Percentiles rank a stretch among this genome's conserved stretches.
These are phyloP conservation scores for Synergus laeviventris DNA, from an alignment of 2,888 invertebrate species.

Conservation along the genomic window DNA sequence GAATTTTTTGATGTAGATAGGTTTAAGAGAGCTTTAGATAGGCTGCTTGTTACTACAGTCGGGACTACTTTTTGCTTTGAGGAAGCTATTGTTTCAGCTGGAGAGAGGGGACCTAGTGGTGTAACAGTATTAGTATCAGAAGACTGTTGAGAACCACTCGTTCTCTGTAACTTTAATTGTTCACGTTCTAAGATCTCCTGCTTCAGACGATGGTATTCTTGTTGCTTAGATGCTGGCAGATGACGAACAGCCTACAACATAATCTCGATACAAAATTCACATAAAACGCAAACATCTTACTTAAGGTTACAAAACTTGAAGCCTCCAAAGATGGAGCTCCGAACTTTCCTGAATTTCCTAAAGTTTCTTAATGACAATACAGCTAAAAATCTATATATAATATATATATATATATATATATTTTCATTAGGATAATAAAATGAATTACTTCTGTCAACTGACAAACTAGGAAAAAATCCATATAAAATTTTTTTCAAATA, in stretches of 20 bases:
- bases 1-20: background rate
- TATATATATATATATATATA: too few relatives aligned
- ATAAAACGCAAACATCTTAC: background rate
- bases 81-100: background rate
- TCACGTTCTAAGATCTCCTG: conserved; percentile 72
- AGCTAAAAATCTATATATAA: too few relatives aligned
- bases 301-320: background rate
- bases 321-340: background rate
- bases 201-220: conserved; percentile 74
- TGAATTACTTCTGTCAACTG: background rate
- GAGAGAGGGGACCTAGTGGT: conserved; percentile 4
- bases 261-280: conserved; percentile 48
- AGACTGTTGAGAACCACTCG: conserved; percentile 13
- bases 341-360: background rate
- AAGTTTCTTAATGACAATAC: too few relatives aligned
- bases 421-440: background rate
- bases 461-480: background rate
- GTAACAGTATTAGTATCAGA: conserved; percentile 20
- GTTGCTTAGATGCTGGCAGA: conserved; percentile 73
- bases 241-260: conserved; percentile 73
- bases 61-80: conserved; percentile 37
- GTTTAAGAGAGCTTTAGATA: background rate
- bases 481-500: too few relatives aligned
- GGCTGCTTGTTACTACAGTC: background rate
- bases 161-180: conserved; percentile 58